phyloP scores from a whole-genome alignment of 1,140 invertebrate genomes.

The Cheumatopsyche charites region DNA sequence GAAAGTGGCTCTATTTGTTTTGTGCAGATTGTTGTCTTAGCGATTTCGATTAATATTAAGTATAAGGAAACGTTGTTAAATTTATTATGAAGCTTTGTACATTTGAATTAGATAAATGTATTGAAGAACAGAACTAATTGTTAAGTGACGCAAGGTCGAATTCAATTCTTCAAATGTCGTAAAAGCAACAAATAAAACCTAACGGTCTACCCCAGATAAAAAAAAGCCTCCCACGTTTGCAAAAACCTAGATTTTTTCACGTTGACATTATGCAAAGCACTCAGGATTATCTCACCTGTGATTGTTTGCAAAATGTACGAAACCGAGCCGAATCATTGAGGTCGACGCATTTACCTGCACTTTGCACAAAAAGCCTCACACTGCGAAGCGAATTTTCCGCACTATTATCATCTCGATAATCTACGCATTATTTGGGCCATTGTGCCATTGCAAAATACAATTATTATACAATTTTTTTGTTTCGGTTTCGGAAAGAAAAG shows the following conservation, averaged over 20 bases:
- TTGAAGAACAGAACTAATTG: no score
- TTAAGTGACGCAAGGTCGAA: no score
- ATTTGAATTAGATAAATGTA: no score
- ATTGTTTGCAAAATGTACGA: constrained; percentile 17
- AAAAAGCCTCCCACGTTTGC: no score
- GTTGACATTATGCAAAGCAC: neutral
- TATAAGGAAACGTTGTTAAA: no score
- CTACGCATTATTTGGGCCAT: neutral
- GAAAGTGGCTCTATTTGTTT: no score
- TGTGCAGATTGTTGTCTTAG: no score
- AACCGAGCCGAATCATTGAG: constrained; percentile 7
- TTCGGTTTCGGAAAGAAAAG: constrained; percentile 13
- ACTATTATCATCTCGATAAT: neutral
- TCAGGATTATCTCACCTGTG: constrained; percentile 14
- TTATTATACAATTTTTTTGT: constrained; percentile 1
- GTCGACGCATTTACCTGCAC: neutral
- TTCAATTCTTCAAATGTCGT: no score
- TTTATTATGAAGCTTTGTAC: no score
- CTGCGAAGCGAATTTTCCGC: constrained; percentile 1
- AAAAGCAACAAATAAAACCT: no score
- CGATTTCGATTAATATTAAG: no score
- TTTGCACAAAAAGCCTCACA: neutral
- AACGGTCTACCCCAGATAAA: no score
- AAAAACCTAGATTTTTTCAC: neutral
- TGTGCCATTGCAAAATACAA: neutral